Percentiles rank a stretch among this genome's conserved stretches.
Conservation (phyloP, 2,797 vertebrate species). For the Parotocinclus haroldoi region DNA sequence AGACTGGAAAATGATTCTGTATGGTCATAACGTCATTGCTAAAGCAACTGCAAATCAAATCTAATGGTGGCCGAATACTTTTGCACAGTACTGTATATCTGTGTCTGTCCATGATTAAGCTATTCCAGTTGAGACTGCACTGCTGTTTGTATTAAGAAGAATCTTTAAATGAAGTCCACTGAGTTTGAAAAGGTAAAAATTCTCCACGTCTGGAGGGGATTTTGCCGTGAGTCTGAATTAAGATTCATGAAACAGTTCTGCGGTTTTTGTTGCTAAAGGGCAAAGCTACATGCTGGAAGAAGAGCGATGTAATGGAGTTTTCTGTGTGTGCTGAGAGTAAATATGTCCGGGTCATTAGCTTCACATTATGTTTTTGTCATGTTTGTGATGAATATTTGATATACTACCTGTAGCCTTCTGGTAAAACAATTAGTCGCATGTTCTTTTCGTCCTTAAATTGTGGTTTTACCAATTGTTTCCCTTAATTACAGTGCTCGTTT, state of each 20-base stretch:
- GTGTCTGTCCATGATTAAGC: too few species aligned
- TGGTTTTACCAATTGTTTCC: too few species aligned
- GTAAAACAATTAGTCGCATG: too few species aligned
- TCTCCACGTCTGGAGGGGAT: not conserved
- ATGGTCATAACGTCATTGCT: too few species aligned
- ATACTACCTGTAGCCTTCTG: not conserved
- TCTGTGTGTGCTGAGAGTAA: not conserved
- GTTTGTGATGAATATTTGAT: not conserved
- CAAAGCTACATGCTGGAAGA: not conserved
- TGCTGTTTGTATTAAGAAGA: too few species aligned
- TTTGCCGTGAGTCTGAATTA: conserved; percentile 14
- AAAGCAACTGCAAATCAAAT: too few species aligned
- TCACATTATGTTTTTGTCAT: not conserved
- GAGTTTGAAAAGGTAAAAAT: not conserved
- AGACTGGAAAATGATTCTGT: too few species aligned
- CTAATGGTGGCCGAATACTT: too few species aligned
- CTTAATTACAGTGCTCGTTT: too few species aligned
- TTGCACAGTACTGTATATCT: too few species aligned
- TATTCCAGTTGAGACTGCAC: too few species aligned
- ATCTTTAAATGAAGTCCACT: not conserved
- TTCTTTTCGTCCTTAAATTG: too few species aligned
- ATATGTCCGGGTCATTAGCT: not conserved
- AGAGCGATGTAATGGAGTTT: not conserved
- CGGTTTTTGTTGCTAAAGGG: conserved; percentile 24
- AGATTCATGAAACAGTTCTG: conserved; percentile 9